Conservation (phyloP, 2,113 vertebrate species). For the Condylura cristata region DNA sequence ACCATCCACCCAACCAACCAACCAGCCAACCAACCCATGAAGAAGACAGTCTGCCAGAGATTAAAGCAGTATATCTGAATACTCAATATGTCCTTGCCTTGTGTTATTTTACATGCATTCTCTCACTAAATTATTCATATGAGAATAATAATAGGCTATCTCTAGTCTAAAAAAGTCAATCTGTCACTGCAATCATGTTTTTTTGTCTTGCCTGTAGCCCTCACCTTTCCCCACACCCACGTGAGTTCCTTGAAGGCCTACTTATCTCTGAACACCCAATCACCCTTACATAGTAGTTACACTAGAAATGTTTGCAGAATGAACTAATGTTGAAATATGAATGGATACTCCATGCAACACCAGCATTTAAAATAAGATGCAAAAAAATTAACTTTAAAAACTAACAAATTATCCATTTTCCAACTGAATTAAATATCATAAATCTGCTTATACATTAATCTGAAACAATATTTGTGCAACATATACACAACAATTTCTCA, state of each 20-base stretch:
- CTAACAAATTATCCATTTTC: not conserved
- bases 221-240: not conserved
- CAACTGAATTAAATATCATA: not conserved
- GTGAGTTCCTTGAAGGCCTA: not conserved
- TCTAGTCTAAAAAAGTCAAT: not conserved
- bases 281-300: not conserved
- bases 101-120: not conserved
- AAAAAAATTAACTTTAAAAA: constrained; percentile 25
- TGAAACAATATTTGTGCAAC: not conserved
- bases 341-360: not conserved
- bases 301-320: not conserved
- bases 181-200: not conserved
- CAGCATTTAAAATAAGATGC: not conserved
- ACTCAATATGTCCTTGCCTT: not conserved
- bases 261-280: not conserved
- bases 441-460: not conserved
- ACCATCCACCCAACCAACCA: not conserved
- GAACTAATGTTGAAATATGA: not conserved
- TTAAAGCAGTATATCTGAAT: not conserved
- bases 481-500: not conserved
- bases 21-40: not conserved
- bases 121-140: constrained; percentile 13
- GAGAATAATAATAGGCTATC: not conserved
- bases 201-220: not conserved
- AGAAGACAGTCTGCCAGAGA: not conserved